These are phyloP conservation scores for Ditula angustiorana DNA, from an alignment of 2,888 invertebrate genomes.

Conservation along the genomic window DNA sequence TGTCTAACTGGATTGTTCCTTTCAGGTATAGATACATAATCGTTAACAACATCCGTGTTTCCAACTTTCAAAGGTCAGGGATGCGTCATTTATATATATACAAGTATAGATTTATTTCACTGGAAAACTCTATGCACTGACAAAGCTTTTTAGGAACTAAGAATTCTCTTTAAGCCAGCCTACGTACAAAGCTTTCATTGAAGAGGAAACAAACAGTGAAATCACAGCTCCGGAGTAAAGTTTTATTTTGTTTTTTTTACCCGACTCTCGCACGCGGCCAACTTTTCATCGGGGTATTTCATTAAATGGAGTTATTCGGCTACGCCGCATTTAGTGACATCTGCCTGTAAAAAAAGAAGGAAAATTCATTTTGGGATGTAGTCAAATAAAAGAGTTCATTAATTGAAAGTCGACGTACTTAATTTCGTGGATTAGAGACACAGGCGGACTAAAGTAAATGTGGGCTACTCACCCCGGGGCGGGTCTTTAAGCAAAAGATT, in stretches of 20 bases:
- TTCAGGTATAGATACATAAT: too few relatives aligned
- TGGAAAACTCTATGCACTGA: not conserved
- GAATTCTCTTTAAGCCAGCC: constrained; percentile 1
- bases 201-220: constrained; percentile 16
- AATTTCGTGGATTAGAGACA: too few relatives aligned
- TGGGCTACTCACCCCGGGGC: too few relatives aligned
- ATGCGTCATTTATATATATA: too few relatives aligned
- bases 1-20: too few relatives aligned
- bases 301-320: constrained; percentile 24
- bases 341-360: not conserved
- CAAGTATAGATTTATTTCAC: not conserved
- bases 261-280: constrained; percentile 2
- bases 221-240: constrained; percentile 14
- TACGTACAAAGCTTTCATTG: constrained; percentile 18
- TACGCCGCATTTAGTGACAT: constrained; percentile 18
- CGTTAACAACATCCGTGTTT: too few relatives aligned
- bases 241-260: constrained; percentile 27
- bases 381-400: not conserved
- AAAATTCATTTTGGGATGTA: not conserved
- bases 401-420: not conserved
- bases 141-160: constrained; percentile 8
- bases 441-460: too few relatives aligned
- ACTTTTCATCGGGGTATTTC: constrained; percentile 21
- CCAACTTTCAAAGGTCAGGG: too few relatives aligned
- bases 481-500: too few relatives aligned